Evolutionary conservation across 2,113 vertebrate genomes (phyloP), one percentile per base, ranked within the genome.

Genomic region (Taurulus bubalis): DNA sequence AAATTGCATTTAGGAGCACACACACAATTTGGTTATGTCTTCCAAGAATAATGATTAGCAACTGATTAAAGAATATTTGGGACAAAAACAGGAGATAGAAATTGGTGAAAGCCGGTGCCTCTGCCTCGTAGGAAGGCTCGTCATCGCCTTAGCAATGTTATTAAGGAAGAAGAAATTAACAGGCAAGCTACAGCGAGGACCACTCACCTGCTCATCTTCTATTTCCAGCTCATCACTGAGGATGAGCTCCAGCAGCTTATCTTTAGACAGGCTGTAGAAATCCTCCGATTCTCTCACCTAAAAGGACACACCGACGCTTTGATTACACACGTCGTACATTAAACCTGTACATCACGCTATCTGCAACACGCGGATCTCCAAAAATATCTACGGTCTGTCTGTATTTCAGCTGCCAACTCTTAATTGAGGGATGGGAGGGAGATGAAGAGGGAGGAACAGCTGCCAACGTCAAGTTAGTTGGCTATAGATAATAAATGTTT

Each of bases 221-320:
- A 96, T 96, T 93, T 99, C 98, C 87, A 99, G 94, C 91, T 99
- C 98, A 1, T 99, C 97, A 0, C 97, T 98, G 24, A 97, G 96
- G 82, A 98, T 95, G 80, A 99, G 95, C 81, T 97, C 96, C 74
- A 97, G 90, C 87, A 99, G 93, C 26, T 95, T 97, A 80, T 97
- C 97, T 93, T 97, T 97, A 28, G 97, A 96, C 66, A 99, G 94
- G 60, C 90, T 94, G 83, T 96, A 96, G 91, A 99, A 99, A 87
- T 98, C 97, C 71, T 99, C 98, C 0, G 96, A 97, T 80, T 95
- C 95, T 74, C 96, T 91, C 26, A 98, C 82, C 91, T 92, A 42
- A 34, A 58, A 64, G 10, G 3, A 69, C 49, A 76, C 4, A 80
- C 6, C 49, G 2, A 78, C 34, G 67, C 34, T 68, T 55, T 3